Conservation (phyloP, 2,888 invertebrate species). For the Agrotis exclamationis region DNA sequence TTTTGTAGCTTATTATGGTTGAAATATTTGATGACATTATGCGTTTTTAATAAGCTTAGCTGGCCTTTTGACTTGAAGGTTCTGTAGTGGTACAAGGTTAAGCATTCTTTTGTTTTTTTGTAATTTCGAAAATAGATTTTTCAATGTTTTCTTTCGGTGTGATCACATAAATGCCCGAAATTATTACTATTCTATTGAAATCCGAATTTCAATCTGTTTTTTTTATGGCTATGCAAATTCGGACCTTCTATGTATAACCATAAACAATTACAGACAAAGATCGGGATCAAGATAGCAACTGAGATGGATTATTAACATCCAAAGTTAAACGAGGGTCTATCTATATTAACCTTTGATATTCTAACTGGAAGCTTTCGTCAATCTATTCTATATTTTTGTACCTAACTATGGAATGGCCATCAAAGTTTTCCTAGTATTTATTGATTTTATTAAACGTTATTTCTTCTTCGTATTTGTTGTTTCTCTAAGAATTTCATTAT, state of each 20-base stretch:
- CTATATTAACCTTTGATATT: not conserved
- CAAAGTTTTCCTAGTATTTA: constrained; percentile 40
- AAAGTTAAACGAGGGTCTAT: not conserved
- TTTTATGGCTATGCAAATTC: too few relatives aligned
- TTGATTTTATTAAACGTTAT: constrained; percentile 35
- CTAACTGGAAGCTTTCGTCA: constrained; percentile 2
- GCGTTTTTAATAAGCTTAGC: constrained; percentile 47
- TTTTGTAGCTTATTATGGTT: constrained; percentile 16
- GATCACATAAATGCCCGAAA: not conserved
- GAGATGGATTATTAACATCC: too few relatives aligned
- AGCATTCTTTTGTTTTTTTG: not conserved
- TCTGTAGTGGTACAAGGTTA: constrained; percentile 12
- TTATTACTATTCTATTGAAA: too few relatives aligned
- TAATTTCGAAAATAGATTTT: not conserved
- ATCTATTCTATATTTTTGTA: not conserved
- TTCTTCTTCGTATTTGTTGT: not conserved
- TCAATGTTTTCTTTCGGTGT: not conserved
- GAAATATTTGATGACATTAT: constrained; percentile 46
- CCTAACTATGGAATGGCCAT: not conserved
- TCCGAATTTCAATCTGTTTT: too few relatives aligned
- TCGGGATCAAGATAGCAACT: too few relatives aligned
- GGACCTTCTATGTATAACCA: too few relatives aligned
- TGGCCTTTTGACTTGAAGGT: constrained; percentile 32
- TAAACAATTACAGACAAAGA: too few relatives aligned
- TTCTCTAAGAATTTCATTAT: not conserved